Evolutionary conservation across 2,113 vertebrate genomes (phyloP).

Genomic region (Pontoporia blainvillei): DNA sequence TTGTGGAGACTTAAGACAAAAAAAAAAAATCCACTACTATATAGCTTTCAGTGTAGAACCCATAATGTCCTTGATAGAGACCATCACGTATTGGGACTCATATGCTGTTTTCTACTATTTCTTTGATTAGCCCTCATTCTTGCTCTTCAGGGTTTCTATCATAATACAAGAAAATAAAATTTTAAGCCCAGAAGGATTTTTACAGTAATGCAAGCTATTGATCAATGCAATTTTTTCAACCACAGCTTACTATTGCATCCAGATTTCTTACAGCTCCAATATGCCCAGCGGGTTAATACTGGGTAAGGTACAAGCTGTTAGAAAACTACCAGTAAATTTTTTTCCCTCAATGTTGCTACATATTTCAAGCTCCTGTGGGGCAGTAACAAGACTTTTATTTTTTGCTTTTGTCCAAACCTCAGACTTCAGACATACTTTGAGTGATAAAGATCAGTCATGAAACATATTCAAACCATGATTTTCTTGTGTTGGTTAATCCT

Average conservation of each 20-base stretch:
- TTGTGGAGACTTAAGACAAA: background rate
- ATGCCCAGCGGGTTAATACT: conserved; percentile 75
- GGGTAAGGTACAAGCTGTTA: conserved; percentile 67
- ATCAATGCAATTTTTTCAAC: conserved; percentile 66
- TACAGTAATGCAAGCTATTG: conserved; percentile 79
- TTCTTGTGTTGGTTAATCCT: background rate
- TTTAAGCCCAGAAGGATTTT: conserved; percentile 81
- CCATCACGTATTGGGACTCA: conserved; percentile 59
- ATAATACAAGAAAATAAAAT: conserved; percentile 80
- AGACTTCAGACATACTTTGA: background rate
- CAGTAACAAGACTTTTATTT: conserved; percentile 3
- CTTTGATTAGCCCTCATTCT: conserved; percentile 74
- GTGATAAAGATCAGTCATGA: background rate
- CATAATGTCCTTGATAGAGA: conserved; percentile 40
- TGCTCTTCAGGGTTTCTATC: conserved; percentile 72
- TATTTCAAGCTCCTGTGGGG: conserved; percentile 29
- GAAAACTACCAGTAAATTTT: conserved; percentile 56
- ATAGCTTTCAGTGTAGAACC: conserved; percentile 1
- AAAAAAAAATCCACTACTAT: background rate
- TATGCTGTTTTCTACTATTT: conserved; percentile 60
- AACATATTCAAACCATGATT: background rate
- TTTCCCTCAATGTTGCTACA: background rate
- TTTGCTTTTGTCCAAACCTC: conserved; percentile 15
- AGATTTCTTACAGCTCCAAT: conserved; percentile 65
- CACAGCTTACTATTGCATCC: conserved; percentile 68